phyloP scores from a whole-genome alignment of 2,888 invertebrate species.

The Stegophylla sp. region DNA sequence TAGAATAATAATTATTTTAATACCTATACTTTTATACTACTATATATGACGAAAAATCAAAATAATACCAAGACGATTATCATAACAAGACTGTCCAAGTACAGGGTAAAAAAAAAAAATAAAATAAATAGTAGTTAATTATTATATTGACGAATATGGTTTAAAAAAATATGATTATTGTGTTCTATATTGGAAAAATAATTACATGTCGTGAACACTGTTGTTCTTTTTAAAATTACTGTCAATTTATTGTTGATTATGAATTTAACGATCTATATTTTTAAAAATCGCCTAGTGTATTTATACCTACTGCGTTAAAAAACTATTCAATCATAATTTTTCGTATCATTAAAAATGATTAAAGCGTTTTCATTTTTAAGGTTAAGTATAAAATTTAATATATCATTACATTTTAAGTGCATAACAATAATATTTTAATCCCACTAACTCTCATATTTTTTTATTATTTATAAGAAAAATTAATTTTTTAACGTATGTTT shows the following conservation, averaged over 20 bases:
- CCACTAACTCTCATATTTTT: conserved; percentile 34
- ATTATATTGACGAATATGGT: neutral
- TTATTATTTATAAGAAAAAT: neutral
- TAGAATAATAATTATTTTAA: neutral
- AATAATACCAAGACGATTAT: conserved; percentile 1
- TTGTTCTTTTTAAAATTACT: conserved; percentile 22
- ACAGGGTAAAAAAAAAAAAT: conserved; percentile 37
- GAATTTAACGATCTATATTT: neutral
- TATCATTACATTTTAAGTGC: neutral
- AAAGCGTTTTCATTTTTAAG: conserved; percentile 27
- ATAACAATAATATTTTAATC: conserved; percentile 31
- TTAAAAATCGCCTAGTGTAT: neutral
- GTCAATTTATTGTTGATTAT: conserved; percentile 20
- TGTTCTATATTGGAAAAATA: conserved; percentile 20
- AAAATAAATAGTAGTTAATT: conserved; percentile 5
- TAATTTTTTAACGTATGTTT: conserved; percentile 25
- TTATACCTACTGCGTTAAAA: neutral
- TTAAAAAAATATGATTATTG: neutral
- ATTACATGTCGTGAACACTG: neutral
- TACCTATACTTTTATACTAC: no score
- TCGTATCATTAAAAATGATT: conserved; percentile 28
- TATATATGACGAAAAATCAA: conserved; percentile 2
- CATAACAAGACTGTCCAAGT: conserved; percentile 42
- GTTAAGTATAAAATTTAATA: neutral
- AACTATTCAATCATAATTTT: neutral